A percentile compares a stretch with the other conserved stretches of the same genome.
phyloP scores from a whole-genome alignment of 1,140 invertebrate species.

The Parapsyche elsis region DNA sequence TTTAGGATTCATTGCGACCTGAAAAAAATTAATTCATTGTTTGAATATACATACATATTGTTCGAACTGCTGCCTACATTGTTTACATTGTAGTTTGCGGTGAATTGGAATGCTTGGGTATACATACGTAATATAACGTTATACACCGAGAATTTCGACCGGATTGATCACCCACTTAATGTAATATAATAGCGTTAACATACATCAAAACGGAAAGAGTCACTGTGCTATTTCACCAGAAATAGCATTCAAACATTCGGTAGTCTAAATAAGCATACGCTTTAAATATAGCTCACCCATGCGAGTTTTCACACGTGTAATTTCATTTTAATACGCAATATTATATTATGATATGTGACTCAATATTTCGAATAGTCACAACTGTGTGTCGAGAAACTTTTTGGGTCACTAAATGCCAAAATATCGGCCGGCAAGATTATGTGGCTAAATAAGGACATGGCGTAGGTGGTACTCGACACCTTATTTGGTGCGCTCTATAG shows the following conservation, averaged over 20 bases:
- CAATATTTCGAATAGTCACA: background rate
- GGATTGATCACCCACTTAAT: background rate
- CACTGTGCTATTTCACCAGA: background rate
- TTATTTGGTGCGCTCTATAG: background rate
- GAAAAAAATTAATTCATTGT: conserved; percentile 49
- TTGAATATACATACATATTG: background rate
- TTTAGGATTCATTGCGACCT: conserved; percentile 83
- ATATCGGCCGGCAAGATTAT: background rate
- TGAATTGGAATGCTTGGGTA: too few species aligned
- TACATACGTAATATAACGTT: too few species aligned
- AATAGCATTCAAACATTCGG: background rate
- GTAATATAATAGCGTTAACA: background rate
- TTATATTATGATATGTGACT: background rate
- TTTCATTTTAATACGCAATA: background rate
- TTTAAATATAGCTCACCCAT: background rate
- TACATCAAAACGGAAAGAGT: background rate
- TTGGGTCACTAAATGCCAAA: background rate
- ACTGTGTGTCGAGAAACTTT: background rate
- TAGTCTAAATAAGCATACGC: background rate
- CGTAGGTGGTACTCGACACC: background rate
- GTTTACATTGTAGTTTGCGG: background rate
- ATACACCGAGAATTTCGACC: too few species aligned
- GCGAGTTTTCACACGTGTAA: background rate
- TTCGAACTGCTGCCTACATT: background rate
- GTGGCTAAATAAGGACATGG: background rate